Percentiles rank a stretch among this genome's conserved stretches.
Evolutionary conservation across 92 coral and sea anemone species (phyloP).

Genomic region (Heteractis magnifica): DNA sequence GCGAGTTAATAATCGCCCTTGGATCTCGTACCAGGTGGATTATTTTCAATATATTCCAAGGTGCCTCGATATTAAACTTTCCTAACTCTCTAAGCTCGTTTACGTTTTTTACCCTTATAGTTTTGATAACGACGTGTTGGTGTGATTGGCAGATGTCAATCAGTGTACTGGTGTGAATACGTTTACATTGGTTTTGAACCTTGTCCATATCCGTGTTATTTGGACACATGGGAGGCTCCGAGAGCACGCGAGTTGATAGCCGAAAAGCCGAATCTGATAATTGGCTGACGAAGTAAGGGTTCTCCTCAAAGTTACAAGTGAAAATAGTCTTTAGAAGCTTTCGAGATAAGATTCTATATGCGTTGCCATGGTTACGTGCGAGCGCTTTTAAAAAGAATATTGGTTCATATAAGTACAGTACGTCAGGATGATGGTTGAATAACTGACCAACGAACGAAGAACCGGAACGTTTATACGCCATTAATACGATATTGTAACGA

Average conservation of each 20-base stretch:
- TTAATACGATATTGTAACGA: constrained; percentile 38
- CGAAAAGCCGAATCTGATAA: constrained; percentile 52
- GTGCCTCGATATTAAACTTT: constrained; percentile 26
- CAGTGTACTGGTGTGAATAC: constrained; percentile 43
- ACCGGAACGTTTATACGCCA: constrained; percentile 63
- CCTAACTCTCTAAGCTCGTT: constrained; percentile 33
- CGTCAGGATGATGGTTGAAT: constrained; percentile 55
- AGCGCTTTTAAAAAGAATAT: constrained; percentile 45
- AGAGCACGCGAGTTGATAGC: constrained; percentile 19
- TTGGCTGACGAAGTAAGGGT: constrained; percentile 60
- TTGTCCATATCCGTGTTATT: background rate
- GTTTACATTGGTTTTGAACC: constrained; percentile 24
- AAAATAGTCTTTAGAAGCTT: constrained; percentile 48
- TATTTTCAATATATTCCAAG: constrained; percentile 38
- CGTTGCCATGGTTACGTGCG: constrained; percentile 31
- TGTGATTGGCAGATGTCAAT: constrained; percentile 50
- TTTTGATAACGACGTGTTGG: constrained; percentile 55
- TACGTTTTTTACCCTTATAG: constrained; percentile 45
- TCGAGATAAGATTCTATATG: constrained; percentile 37
- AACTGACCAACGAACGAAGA: constrained; percentile 62
- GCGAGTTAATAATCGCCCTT: constrained; percentile 77
- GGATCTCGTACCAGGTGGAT: constrained; percentile 79
- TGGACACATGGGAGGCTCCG: constrained; percentile 28
- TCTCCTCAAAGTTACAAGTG: constrained; percentile 57
- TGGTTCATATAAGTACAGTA: constrained; percentile 54